Evolutionary conservation across 2,888 invertebrate genomes (phyloP).

Genomic region (Poecilobothrus nobilitatus): DNA sequence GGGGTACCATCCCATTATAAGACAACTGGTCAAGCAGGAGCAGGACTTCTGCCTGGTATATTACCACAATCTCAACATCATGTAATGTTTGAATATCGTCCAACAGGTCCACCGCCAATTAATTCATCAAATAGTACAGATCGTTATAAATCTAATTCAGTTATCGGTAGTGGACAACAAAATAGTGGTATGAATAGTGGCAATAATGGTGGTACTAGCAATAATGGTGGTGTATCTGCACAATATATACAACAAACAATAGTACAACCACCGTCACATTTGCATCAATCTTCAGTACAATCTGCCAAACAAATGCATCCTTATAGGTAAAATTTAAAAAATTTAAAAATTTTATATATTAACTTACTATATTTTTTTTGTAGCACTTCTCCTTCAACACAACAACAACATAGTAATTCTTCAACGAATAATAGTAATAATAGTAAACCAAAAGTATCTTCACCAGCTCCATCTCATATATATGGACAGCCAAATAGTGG

Average conservation of each 20-base stretch:
- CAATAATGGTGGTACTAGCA: background rate
- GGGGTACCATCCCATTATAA: conserved; percentile 10
- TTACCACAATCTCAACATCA: conserved; percentile 44
- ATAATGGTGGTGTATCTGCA: conserved; percentile 11
- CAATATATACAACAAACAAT: conserved; percentile 22
- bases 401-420: conserved; percentile 11
- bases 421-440: conserved; percentile 13
- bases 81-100: conserved; percentile 27
- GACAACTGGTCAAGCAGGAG: background rate
- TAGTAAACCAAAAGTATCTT: conserved; percentile 57
- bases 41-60: conserved; percentile 24
- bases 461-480: conserved; percentile 56
- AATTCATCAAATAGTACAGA: conserved; percentile 41
- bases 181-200: background rate
- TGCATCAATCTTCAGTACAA: conserved; percentile 20
- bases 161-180: conserved; percentile 15
- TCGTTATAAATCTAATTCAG: conserved; percentile 39
- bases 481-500: conserved; percentile 31
- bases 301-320: conserved; percentile 33
- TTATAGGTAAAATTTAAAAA: conserved; percentile 16
- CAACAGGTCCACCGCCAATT: conserved; percentile 39
- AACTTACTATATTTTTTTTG: too few species aligned
- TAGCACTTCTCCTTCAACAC: conserved; percentile 14
- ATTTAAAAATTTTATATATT: too few species aligned
- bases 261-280: conserved; percentile 33